These are phyloP conservation scores for Argyrosomus japonicus DNA, from an alignment of 2,113 vertebrate species.

Conservation along the genomic window DNA sequence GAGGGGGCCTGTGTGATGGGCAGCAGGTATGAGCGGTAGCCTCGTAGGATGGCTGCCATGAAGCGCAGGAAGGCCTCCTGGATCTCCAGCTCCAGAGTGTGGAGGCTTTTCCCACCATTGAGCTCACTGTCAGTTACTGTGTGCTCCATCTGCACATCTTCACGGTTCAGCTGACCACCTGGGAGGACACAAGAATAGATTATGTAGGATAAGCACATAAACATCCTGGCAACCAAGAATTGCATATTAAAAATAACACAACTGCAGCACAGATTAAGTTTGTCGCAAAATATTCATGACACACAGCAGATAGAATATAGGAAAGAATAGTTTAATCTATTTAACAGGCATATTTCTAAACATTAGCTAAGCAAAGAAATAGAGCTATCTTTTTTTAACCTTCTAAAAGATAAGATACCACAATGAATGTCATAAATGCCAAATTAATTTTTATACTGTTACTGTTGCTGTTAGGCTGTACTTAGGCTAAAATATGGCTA, in stretches of 20 bases:
- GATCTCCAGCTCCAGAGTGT: slow-evolving; percentile 95
- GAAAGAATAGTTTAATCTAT: too few species aligned
- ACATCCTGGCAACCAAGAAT: not conserved
- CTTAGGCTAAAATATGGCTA: too few species aligned
- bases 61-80: slow-evolving; percentile 97
- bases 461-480: too few species aligned
- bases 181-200: slow-evolving; percentile 40
- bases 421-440: not conserved
- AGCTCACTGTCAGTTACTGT: slow-evolving; percentile 92
- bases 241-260: not conserved
- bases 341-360: not conserved
- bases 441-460: too few species aligned
- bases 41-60: slow-evolving; percentile 98
- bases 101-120: slow-evolving; percentile 90
- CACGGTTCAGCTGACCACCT: slow-evolving; percentile 93
- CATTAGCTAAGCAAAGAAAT: not conserved
- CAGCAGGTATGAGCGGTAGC: slow-evolving; percentile 94
- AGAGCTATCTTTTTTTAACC: not conserved
- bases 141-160: slow-evolving; percentile 92
- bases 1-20: slow-evolving; percentile 98
- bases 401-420: not conserved
- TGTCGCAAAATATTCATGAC: not conserved
- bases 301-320: too few species aligned
- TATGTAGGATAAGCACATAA: not conserved
- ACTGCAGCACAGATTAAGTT: not conserved